Evolutionary conservation across 2,888 invertebrate species (phyloP).

Genomic region (Cerceris ruficornis): DNA sequence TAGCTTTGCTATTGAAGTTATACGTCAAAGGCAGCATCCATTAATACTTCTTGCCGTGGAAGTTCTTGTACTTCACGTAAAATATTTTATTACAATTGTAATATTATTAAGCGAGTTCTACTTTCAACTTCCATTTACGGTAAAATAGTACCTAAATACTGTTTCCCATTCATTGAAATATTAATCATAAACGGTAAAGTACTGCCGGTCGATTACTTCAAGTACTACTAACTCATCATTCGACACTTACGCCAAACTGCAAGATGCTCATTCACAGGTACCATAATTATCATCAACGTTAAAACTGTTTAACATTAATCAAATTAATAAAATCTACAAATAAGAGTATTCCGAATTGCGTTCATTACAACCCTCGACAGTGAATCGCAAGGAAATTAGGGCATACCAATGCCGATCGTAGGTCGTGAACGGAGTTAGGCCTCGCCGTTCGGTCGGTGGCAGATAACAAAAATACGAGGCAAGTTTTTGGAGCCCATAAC

Average conservation of each 20-base stretch:
- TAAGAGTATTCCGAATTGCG: not conserved
- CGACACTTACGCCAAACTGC: too few relatives aligned
- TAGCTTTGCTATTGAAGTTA: too few relatives aligned
- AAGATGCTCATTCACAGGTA: too few relatives aligned
- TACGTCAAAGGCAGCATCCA: too few relatives aligned
- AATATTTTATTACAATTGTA: not conserved
- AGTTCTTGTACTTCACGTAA: not conserved
- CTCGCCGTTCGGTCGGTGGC: constrained; percentile 67
- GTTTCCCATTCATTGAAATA: not conserved
- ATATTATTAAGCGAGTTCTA: not conserved
- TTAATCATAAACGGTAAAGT: too few relatives aligned
- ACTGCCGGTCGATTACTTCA: too few relatives aligned
- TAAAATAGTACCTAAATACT: not conserved
- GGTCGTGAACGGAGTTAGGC: constrained; percentile 51
- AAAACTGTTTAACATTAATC: not conserved
- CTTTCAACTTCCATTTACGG: not conserved
- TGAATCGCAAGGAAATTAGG: not conserved
- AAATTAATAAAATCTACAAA: not conserved
- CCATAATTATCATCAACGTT: too few relatives aligned
- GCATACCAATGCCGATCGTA: constrained; percentile 25
- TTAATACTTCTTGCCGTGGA: not conserved
- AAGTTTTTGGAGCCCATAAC: constrained; percentile 78
- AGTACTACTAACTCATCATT: too few relatives aligned
- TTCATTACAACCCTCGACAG: not conserved
- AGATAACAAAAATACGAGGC: constrained; percentile 81